Evolutionary conservation across 2,888 invertebrate genomes (phyloP), one percentile per base, ranked within the genome.

Genomic region (Zootermopsis nevadensis): DNA sequence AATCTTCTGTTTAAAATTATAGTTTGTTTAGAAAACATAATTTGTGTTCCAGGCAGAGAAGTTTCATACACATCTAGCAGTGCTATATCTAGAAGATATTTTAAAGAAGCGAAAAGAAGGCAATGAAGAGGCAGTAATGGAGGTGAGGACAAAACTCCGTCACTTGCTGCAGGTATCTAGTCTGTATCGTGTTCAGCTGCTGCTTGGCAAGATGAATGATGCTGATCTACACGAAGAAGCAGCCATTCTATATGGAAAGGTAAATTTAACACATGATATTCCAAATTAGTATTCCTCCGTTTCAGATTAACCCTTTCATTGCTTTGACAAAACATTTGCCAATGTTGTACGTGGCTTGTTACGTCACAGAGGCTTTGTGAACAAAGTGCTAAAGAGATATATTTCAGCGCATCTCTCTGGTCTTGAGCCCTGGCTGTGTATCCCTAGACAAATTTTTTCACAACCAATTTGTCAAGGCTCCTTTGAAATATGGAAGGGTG

Each of bases 221-320:
- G 89, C 89, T 7, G 88, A 89, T 55, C 87, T 91, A 85, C 88
- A 90, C 86, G 88, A 89, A 31, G 91, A 91, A 87, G 88, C 89
- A 86, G 91, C 91, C n/a, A 90, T 91, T 86, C 87, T 91, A 2
- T 90, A 91, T 87, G 91, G 91, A 84, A 91, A 91, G 89, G 91
- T 91, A 86, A 83, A 69, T 60, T 1, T 60, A 27, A 27, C 19
- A 53, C 15, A 53, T 48, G 19, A 0, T 48, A 48, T 48, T 60
- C 60, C 60, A 60, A 48, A 19, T 48, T 15, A 48, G 19, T 19
- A 15, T 48, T 48, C 48, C 48, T 48, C 48, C 3, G 15, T 48
- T 48, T 48, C 48, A 1, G 8, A 48, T 48, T 42, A 42, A 6
- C 15, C 1, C 15, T 3, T 15, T 48, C 19, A 48, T 15, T 48